Conservation (phyloP, 2,888 invertebrate genomes). For the Campoplex capitator region DNA sequence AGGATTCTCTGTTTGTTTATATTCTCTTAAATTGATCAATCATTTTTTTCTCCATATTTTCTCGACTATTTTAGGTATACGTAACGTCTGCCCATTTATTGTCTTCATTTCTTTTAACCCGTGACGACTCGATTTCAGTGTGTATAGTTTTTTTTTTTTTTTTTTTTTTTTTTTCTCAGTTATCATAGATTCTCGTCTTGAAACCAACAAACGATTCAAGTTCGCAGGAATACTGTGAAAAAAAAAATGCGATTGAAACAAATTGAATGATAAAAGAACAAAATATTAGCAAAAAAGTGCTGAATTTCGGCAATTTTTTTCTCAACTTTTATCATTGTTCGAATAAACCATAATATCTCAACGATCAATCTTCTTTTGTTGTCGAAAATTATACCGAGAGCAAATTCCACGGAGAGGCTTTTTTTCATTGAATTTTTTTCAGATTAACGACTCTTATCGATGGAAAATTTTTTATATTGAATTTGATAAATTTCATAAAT, state of each 20-base stretch:
- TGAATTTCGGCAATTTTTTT: neutral
- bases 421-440: neutral
- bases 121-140: constrained; percentile 60
- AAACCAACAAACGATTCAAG: constrained; percentile 38
- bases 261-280: constrained; percentile 13
- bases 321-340: neutral
- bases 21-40: neutral
- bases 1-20: neutral
- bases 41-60: neutral
- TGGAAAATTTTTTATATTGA: neutral
- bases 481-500: neutral
- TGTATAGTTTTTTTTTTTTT: constrained; percentile 43
- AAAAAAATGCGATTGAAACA: constrained; percentile 62
- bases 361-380: neutral
- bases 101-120: constrained; percentile 60
- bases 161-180: neutral
- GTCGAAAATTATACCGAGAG: neutral
- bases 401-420: neutral
- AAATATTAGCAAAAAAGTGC: neutral
- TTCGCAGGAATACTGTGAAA: constrained; percentile 59
- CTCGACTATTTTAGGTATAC: constrained; percentile 41
- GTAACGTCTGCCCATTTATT: constrained; percentile 63
- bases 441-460: neutral
- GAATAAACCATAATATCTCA: neutral
- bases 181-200: constrained; percentile 28